Conservation (phyloP, 2,888 invertebrate genomes). For the Cryptocheilus praepositus region DNA sequence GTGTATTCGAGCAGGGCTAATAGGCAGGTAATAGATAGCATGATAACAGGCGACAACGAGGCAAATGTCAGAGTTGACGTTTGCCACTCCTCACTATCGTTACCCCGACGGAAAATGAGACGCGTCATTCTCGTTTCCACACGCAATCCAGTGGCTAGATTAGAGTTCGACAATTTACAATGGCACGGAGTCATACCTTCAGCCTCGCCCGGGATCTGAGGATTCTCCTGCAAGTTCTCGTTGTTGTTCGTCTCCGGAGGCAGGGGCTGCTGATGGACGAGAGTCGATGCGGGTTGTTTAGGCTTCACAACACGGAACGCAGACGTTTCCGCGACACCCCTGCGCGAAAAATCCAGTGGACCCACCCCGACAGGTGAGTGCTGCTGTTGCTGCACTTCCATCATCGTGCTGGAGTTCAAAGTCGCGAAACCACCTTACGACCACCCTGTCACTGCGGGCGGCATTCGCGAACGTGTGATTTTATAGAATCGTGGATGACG, state of each 20-base stretch:
- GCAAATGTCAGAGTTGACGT: slow-evolving; percentile 35
- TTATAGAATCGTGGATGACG: no score
- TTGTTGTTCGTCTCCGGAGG: slow-evolving; percentile 63
- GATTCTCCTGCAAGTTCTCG: slow-evolving; percentile 63
- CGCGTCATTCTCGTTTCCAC: no score
- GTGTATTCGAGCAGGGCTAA: slow-evolving; percentile 50
- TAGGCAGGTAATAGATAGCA: slow-evolving; percentile 64
- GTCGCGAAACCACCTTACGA: slow-evolving; percentile 27
- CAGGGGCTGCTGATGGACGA: slow-evolving; percentile 61
- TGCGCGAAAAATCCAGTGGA: slow-evolving; percentile 71
- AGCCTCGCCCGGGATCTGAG: slow-evolving; percentile 58
- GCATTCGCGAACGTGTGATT: slow-evolving; percentile 35
- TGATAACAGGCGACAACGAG: slow-evolving; percentile 65
- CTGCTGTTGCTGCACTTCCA: slow-evolving; percentile 72
- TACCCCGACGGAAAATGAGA: no score
- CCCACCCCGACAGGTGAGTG: slow-evolving; percentile 73
- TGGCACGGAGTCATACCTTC: slow-evolving; percentile 53
- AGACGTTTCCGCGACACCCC: slow-evolving; percentile 72
- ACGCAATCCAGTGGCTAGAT: no score
- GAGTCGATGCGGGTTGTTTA: slow-evolving; percentile 62
- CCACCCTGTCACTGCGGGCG: no score
- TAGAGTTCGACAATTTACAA: no score
- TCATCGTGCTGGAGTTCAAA: slow-evolving; percentile 45
- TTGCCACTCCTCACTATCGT: not conserved
- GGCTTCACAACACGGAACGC: slow-evolving; percentile 73